Base-by-base conservation (phyloP, 2,113 vertebrate genomes). In the Callipepla californica region DNA sequence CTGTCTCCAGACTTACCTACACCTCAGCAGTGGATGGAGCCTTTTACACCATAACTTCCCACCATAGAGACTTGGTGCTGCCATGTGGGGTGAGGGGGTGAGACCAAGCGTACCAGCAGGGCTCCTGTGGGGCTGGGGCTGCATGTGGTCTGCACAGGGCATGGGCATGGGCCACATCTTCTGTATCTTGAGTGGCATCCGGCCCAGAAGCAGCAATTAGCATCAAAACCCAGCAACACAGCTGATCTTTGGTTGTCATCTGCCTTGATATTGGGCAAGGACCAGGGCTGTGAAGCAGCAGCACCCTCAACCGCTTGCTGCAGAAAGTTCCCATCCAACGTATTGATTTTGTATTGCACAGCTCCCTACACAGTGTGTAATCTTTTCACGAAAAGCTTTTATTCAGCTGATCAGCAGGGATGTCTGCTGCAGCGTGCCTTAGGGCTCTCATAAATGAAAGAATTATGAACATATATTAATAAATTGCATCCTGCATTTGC, bases 31-130 rank as follows among this genome's bases (percentile, higher is more conserved):
- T 53, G 70, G 63, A 69, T 67, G 11, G 70, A 94, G 87, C n/a
- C 87, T 82, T 90, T 97, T 93, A 92, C 91, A 92, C 92, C 96
- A 94, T 88, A 85, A 79, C 59, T 77, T 85, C 85, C 81, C 1
- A 0, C 2, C 0, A 69, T 0, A 0, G 67, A 90, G 51, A 57
- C 30, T 93, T 78, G 45, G 22, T 61, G 75, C 62, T 82, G 51
- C 48, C 1, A 3, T 0, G 4, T 40, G 61, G 25, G 23, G 36
- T 13, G 8, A 62, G 59, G 36, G 36, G 6, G 16, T 25, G 36
- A 26, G 61, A 63, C 38, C 61, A 28, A 28, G 25, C 0, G 58
- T 44, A 68, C 75, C 16, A 22, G 48, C 3, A 30, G 55, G 72
- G 63, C n/a, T 38, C 77, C 47, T 58, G 13, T 23, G 38, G 50